A percentile compares a stretch with the other conserved stretches of the same genome.
phyloP scores from a whole-genome alignment of 2,888 invertebrate genomes.

The Torymus auratus region DNA sequence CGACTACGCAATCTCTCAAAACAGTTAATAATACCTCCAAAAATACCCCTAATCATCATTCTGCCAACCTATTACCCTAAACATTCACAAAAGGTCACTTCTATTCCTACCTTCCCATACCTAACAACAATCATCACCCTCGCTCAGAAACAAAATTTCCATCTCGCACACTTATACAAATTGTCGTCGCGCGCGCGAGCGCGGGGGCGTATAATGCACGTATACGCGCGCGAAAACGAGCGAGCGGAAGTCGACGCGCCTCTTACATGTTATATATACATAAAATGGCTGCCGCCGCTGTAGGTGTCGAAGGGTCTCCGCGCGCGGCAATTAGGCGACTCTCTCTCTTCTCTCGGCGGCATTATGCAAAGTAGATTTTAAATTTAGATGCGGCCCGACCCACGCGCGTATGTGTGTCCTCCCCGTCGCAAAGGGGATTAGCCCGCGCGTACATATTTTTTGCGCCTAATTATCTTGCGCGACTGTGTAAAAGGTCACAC shows the following conservation, averaged over 20 bases:
- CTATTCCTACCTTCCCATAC: too few relatives aligned
- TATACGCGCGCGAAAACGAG: not conserved
- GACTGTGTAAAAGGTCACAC: slow-evolving; percentile 54
- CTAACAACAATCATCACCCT: too few relatives aligned
- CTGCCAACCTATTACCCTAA: too few relatives aligned
- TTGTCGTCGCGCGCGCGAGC: slow-evolving; percentile 31
- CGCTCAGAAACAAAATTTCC: too few relatives aligned
- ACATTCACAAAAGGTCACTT: too few relatives aligned
- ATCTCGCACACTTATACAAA: too few relatives aligned
- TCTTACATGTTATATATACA: slow-evolving; percentile 45
- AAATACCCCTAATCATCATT: too few relatives aligned
- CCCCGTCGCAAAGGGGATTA: not conserved
- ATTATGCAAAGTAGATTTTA: slow-evolving; percentile 77
- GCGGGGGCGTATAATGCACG: slow-evolving; percentile 23
- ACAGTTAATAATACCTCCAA: too few relatives aligned
- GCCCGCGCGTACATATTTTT: slow-evolving; percentile 36
- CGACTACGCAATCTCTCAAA: too few relatives aligned
- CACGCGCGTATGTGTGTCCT: slow-evolving; percentile 42
- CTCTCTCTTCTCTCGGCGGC: slow-evolving; percentile 62
- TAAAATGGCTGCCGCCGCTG: slow-evolving; percentile 67
- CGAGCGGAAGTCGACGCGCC: slow-evolving; percentile 4
- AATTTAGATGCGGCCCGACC: slow-evolving; percentile 73
- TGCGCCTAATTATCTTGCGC: slow-evolving; percentile 53
- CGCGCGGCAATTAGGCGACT: slow-evolving; percentile 73
- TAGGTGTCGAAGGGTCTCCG: slow-evolving; percentile 73